Evolutionary conservation across 2,888 invertebrate genomes (phyloP).

Genomic region (Podotricha telesiphe): DNA sequence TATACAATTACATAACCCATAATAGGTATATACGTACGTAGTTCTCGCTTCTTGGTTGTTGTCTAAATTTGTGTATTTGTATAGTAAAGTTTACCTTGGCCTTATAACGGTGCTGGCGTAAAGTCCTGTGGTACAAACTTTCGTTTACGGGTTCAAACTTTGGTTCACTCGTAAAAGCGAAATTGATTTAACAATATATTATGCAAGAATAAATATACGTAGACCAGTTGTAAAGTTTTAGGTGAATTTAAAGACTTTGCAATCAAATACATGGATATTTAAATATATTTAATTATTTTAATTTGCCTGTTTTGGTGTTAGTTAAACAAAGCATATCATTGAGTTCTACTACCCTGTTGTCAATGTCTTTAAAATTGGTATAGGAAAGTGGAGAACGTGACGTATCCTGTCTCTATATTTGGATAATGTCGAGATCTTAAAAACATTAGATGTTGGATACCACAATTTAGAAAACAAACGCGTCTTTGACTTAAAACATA

Average conservation of each 20-base stretch:
- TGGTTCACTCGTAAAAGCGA: conserved; percentile 10
- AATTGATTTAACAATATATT: conserved; percentile 8
- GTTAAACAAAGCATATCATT: too few relatives aligned
- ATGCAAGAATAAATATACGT: background rate
- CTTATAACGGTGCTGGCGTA: conserved; percentile 18
- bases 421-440: too few relatives aligned
- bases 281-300: too few relatives aligned
- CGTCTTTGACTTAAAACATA: too few relatives aligned
- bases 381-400: too few relatives aligned
- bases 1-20: background rate
- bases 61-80: conserved; percentile 16
- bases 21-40: background rate
- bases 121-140: conserved; percentile 8
- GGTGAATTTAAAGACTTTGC: background rate
- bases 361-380: too few relatives aligned
- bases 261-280: too few relatives aligned
- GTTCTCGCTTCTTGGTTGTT: conserved; percentile 3
- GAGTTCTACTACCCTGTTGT: too few relatives aligned
- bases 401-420: too few relatives aligned
- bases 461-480: too few relatives aligned
- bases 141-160: conserved; percentile 7
- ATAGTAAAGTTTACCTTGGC: conserved; percentile 14
- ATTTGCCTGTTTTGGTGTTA: too few relatives aligned
- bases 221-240: background rate
- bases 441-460: too few relatives aligned